Evolutionary conservation across 1,140 invertebrate species (phyloP).

Genomic region (Drosophila mayri): DNA sequence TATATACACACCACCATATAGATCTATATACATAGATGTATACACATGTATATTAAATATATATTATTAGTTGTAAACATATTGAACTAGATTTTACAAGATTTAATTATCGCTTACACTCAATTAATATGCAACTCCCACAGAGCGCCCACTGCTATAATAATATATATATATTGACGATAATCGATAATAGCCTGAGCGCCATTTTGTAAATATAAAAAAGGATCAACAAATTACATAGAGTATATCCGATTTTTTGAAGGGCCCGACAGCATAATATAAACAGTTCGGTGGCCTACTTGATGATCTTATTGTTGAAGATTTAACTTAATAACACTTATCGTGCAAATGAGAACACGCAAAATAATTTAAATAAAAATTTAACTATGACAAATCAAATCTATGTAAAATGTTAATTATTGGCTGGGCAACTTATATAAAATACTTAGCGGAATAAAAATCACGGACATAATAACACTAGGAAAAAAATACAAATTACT

Average conservation of each 20-base stretch:
- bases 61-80: conserved; percentile 72
- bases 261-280: conserved; percentile 53
- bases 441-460: conserved; percentile 10
- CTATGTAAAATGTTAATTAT: conserved; percentile 18
- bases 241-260: conserved; percentile 66
- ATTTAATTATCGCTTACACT: conserved; percentile 78
- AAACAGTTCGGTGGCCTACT: conserved; percentile 60
- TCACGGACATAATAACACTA: conserved; percentile 46
- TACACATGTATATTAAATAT: conserved; percentile 64
- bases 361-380: conserved; percentile 81
- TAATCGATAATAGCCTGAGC: conserved; percentile 24
- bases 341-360: conserved; percentile 73
- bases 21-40: conserved; percentile 55
- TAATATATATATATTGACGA: conserved; percentile 14
- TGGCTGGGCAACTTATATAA: neutral
- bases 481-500: conserved; percentile 10
- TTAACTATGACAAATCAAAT: conserved; percentile 69
- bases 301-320: conserved; percentile 79
- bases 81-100: conserved; percentile 77
- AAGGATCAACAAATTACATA: conserved; percentile 67
- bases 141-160: conserved; percentile 62
- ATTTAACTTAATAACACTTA: conserved; percentile 79
- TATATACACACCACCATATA: conserved; percentile 69
- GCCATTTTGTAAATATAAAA: conserved; percentile 69
- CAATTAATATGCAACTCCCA: conserved; percentile 74